Evolutionary conservation across 1,140 invertebrate species (phyloP).

Genomic region (Brevipalpus yothersi): DNA sequence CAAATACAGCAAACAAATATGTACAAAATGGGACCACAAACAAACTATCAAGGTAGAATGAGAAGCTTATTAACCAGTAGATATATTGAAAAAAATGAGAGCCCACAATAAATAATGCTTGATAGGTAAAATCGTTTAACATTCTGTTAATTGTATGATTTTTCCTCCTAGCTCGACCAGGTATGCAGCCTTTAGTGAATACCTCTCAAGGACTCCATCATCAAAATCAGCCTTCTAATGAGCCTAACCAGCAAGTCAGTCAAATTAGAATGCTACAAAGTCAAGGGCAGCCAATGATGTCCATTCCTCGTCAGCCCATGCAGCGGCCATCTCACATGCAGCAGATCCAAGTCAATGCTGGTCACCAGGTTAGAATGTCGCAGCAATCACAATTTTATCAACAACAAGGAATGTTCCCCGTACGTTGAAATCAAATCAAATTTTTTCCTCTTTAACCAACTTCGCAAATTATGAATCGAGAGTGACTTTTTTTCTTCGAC

Average conservation of each 20-base stretch:
- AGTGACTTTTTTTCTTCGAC: too few relatives aligned
- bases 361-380: not conserved
- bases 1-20: constrained; percentile 15
- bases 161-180: not conserved
- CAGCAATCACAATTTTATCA: too few relatives aligned
- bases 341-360: not conserved
- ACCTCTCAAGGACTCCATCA: not conserved
- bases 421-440: too few relatives aligned
- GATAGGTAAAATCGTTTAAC: too few relatives aligned
- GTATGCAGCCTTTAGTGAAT: not conserved
- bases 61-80: too few relatives aligned
- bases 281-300: not conserved
- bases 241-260: constrained; percentile 16
- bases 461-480: too few relatives aligned
- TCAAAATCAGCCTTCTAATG: constrained; percentile 10
- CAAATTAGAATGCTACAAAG: constrained; percentile 15
- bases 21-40: not conserved
- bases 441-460: too few relatives aligned
- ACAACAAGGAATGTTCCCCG: too few relatives aligned
- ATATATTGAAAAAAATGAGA: not conserved
- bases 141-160: too few relatives aligned
- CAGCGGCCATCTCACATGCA: not conserved
- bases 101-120: too few relatives aligned
- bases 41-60: too few relatives aligned
- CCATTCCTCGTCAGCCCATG: not conserved